phyloP scores from a whole-genome alignment of 2,888 invertebrate genomes.

The Sthenelais limicola region DNA sequence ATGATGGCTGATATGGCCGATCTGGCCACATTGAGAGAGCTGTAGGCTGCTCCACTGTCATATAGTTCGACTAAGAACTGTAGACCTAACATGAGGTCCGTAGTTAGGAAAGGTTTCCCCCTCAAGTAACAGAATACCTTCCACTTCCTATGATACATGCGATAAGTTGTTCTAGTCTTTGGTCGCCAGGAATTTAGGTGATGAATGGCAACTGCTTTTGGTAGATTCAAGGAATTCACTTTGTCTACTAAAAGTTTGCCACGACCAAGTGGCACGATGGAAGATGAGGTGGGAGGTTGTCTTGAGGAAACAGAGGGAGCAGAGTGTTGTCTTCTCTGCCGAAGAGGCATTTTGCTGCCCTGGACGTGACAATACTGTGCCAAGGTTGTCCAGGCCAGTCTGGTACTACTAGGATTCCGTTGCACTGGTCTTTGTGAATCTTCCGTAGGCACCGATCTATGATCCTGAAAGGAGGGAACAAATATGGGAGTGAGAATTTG shows the following conservation, averaged over 20 bases:
- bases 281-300: not conserved
- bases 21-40: conserved; percentile 41
- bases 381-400: conserved; percentile 42
- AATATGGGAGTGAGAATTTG: conserved; percentile 38
- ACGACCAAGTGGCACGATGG: not conserved
- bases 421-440: conserved; percentile 33
- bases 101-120: not conserved
- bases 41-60: conserved; percentile 33
- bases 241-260: not conserved
- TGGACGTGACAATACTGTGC: conserved; percentile 11
- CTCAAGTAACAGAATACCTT: conserved; percentile 40
- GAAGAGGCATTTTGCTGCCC: conserved; percentile 7
- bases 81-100: not conserved
- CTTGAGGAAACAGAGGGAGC: not conserved
- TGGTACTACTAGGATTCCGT: conserved; percentile 39
- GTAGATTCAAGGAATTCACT: not conserved
- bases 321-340: conserved; percentile 6
- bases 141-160: conserved; percentile 43
- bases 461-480: conserved; percentile 51
- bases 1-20: conserved; percentile 41
- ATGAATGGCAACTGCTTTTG: not conserved
- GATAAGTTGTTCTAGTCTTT: conserved; percentile 43
- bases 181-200: conserved; percentile 37
- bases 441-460: conserved; percentile 46
- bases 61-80: conserved; percentile 38